Evolutionary conservation across 2,888 invertebrate species (phyloP).

Genomic region (Phengaris alcon): DNA sequence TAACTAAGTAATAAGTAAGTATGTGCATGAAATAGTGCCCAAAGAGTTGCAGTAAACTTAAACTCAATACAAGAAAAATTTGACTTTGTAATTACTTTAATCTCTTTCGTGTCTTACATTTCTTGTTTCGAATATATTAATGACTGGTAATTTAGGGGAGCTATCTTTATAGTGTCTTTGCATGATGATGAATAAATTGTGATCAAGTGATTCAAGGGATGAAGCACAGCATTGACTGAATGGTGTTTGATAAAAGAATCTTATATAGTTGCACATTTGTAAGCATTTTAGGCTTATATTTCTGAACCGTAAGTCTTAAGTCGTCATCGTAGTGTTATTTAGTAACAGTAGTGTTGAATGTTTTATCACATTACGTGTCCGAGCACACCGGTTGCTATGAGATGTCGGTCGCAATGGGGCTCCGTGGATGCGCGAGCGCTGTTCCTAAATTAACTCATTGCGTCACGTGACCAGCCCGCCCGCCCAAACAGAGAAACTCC

Average conservation of each 20-base stretch:
- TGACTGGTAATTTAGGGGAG: background rate
- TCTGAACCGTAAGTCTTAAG: too few species aligned
- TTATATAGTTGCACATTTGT: too few species aligned
- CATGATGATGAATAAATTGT: too few species aligned
- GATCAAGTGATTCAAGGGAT: too few species aligned
- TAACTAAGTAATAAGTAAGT: slow-evolving; percentile 32
- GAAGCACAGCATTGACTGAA: too few species aligned
- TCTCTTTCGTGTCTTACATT: background rate
- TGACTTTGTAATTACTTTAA: background rate
- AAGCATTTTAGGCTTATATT: too few species aligned
- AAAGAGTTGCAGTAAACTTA: background rate
- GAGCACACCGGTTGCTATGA: slow-evolving; percentile 46
- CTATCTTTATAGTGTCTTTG: background rate
- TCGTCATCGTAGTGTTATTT: slow-evolving; percentile 45
- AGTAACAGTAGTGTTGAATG: slow-evolving; percentile 62
- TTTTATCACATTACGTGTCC: slow-evolving; percentile 69
- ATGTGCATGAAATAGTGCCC: background rate
- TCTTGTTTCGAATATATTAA: background rate
- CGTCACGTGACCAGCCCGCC: slow-evolving; percentile 76
- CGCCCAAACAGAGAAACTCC: slow-evolving; percentile 79
- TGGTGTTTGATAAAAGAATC: too few species aligned
- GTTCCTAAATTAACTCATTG: slow-evolving; percentile 69
- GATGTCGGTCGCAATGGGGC: slow-evolving; percentile 21
- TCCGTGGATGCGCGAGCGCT: slow-evolving; percentile 56
- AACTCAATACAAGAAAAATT: background rate